phyloP scores from a whole-genome alignment of 2,113 vertebrate genomes.

The Cephalopterus ornatus region DNA sequence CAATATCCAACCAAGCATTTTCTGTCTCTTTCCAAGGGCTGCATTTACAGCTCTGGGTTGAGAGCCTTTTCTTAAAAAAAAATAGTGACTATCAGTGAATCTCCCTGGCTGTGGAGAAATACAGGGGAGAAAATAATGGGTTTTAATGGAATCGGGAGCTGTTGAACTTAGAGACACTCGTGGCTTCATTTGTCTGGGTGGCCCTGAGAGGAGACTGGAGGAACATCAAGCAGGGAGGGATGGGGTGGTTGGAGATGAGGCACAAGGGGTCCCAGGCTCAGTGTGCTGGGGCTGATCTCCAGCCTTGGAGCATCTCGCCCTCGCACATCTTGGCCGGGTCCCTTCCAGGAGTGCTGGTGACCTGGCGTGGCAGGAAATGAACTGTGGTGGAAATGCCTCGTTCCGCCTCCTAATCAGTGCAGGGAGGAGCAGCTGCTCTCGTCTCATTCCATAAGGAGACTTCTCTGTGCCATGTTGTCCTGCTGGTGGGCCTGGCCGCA shows the following conservation, averaged over 20 bases:
- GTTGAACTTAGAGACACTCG: rapidly evolving
- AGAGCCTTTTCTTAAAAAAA: neutral
- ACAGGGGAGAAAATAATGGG: neutral
- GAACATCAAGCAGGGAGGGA: rapidly evolving
- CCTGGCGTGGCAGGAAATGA: neutral
- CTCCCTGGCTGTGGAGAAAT: neutral
- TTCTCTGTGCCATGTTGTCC: rapidly evolving
- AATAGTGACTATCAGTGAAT: rapidly evolving
- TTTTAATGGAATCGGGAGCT: neutral
- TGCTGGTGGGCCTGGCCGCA: neutral
- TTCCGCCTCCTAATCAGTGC: neutral
- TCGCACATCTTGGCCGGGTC: neutral
- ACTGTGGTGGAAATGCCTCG: neutral
- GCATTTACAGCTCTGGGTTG: neutral
- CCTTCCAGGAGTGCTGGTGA: neutral
- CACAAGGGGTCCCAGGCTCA: neutral
- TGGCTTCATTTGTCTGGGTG: neutral
- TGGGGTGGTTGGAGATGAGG: neutral
- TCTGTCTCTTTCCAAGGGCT: neutral
- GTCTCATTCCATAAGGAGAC: rapidly evolving
- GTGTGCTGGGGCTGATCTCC: rapidly evolving
- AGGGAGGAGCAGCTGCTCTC: neutral
- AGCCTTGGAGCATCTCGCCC: neutral
- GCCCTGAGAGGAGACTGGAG: neutral
- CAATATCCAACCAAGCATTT: rapidly evolving